Percentiles rank a stretch among this genome's conserved stretches.
phyloP scores from a whole-genome alignment of 2,888 invertebrate genomes.

The Ichneumon xanthorius region DNA sequence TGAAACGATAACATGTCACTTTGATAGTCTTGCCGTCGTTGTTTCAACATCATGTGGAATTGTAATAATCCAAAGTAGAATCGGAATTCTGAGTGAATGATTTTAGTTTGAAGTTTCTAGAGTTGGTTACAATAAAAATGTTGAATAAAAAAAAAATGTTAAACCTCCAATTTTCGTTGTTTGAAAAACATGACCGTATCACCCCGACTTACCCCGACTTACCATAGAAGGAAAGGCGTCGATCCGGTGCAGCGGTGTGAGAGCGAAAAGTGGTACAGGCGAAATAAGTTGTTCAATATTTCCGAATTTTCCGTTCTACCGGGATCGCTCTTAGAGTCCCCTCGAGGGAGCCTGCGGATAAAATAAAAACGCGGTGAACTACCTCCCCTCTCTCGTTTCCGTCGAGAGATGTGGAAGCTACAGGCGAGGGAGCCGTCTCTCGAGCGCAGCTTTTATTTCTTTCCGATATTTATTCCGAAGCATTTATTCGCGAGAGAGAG shows the following conservation, averaged over 20 bases:
- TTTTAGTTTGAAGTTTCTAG: no score
- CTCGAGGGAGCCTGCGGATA: slow-evolving; percentile 27
- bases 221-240: neutral
- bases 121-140: no score
- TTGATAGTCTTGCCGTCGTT: no score
- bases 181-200: no score
- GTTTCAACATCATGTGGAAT: no score
- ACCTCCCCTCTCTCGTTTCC: slow-evolving; percentile 15
- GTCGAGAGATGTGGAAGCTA: slow-evolving; percentile 26
- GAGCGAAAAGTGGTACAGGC: neutral
- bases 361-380: slow-evolving; percentile 47
- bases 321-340: neutral
- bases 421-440: slow-evolving; percentile 1
- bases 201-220: no score
- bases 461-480: slow-evolving; percentile 66
- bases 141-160: no score
- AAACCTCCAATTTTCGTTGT: no score
- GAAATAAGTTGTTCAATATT: slow-evolving; percentile 41
- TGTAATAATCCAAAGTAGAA: no score
- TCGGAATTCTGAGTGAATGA: no score
- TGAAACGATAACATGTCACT: no score
- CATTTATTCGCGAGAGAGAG: slow-evolving; percentile 46
- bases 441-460: slow-evolving; percentile 61
- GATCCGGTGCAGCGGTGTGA: neutral
- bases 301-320: slow-evolving; percentile 14